Conservation (phyloP, 2,797 vertebrate species). For the Labeo calbasu region DNA sequence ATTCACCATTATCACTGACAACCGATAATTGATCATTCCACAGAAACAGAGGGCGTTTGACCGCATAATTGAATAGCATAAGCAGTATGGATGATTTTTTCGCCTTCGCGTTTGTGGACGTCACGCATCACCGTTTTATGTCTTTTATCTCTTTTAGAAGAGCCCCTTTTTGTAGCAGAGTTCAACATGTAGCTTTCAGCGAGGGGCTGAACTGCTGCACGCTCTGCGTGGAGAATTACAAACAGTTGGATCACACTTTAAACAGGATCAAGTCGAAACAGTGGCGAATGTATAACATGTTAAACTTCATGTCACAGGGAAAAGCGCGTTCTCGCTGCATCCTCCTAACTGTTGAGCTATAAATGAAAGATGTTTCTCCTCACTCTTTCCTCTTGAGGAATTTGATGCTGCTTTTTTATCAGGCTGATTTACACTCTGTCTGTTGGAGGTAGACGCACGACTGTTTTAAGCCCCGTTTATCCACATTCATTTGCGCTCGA, state of each 20-base stretch:
- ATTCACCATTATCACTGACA: conserved; percentile 82
- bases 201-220: conserved; percentile 61
- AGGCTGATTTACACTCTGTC: conserved; percentile 52
- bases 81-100: conserved; percentile 68
- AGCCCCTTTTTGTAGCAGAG: conserved; percentile 61
- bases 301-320: conserved; percentile 23
- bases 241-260: conserved; percentile 74
- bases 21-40: conserved; percentile 84
- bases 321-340: not conserved
- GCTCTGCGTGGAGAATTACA: conserved; percentile 73
- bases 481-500: conserved; percentile 43
- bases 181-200: conserved; percentile 79
- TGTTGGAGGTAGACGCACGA: conserved; percentile 44
- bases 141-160: conserved; percentile 57
- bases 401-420: conserved; percentile 28
- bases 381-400: conserved; percentile 22
- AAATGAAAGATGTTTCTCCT: not conserved
- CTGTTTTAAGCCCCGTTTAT: conserved; percentile 58
- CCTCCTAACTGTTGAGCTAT: not conserved
- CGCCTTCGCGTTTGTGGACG: conserved; percentile 61
- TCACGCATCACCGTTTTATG: conserved; percentile 58
- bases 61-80: conserved; percentile 80
- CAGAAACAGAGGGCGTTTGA: conserved; percentile 77
- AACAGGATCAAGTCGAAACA: conserved; percentile 63
- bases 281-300: conserved; percentile 1